These are phyloP conservation scores for Agriotes lineatus DNA, from an alignment of 2,888 invertebrate genomes.

Conservation along the genomic window DNA sequence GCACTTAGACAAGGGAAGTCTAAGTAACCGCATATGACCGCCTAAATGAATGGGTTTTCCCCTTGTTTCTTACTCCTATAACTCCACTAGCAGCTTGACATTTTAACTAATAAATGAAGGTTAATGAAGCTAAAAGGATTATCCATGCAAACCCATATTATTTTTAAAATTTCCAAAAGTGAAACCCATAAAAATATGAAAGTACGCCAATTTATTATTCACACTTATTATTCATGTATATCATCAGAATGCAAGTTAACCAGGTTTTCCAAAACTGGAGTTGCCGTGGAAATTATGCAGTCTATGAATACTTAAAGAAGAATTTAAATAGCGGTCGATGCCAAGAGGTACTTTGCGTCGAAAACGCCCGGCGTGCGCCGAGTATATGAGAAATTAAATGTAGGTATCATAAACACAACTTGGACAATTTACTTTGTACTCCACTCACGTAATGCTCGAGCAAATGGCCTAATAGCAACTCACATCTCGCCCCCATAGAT, in stretches of 20 bases:
- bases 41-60: background rate
- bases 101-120: background rate
- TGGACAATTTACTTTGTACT: slow-evolving; percentile 19
- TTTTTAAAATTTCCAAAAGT: background rate
- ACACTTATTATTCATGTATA: too few species aligned
- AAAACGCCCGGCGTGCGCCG: slow-evolving; percentile 10
- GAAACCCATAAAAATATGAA: too few species aligned
- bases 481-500: background rate
- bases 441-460: slow-evolving; percentile 15
- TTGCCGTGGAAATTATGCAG: background rate
- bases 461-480: slow-evolving; percentile 17
- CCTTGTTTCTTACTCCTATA: background rate
- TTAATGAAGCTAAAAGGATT: too few species aligned
- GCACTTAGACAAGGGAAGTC: too few species aligned
- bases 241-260: background rate
- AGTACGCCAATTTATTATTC: too few species aligned
- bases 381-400: slow-evolving; percentile 11
- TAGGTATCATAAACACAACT: slow-evolving; percentile 16
- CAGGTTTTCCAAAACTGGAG: background rate
- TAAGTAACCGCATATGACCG: background rate
- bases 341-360: background rate
- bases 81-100: background rate
- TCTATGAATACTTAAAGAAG: background rate
- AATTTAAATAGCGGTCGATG: background rate
- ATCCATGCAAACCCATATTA: background rate